phyloP scores from a whole-genome alignment of 92 coral and sea anemone genomes.

The Phenganax stokvisi region DNA sequence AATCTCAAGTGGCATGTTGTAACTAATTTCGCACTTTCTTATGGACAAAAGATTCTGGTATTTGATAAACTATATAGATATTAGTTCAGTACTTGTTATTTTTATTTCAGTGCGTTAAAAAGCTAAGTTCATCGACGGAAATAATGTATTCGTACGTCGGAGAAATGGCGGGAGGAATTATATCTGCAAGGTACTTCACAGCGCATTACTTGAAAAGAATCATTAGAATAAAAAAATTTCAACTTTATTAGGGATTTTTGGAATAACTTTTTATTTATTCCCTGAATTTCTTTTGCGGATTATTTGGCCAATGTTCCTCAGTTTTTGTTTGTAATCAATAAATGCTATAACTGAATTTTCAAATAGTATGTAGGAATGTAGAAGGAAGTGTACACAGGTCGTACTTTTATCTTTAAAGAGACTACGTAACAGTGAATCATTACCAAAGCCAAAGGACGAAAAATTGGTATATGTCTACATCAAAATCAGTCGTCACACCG shows the following conservation, averaged over 20 bases:
- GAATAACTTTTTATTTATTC: too few relatives aligned
- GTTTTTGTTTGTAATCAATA: too few relatives aligned
- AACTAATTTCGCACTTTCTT: too few relatives aligned
- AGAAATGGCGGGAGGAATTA: slow-evolving; percentile 79
- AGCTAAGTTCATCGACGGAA: slow-evolving; percentile 65
- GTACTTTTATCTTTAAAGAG: slow-evolving; percentile 50
- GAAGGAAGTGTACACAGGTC: background rate
- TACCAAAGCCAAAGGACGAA: slow-evolving; percentile 80
- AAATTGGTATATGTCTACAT: slow-evolving; percentile 53
- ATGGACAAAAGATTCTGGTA: too few relatives aligned
- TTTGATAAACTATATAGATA: too few relatives aligned
- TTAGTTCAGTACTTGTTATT: background rate
- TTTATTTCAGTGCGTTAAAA: slow-evolving; percentile 58
- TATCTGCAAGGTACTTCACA: slow-evolving; percentile 62
- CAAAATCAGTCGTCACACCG: slow-evolving; percentile 50
- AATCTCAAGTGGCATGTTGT: too few relatives aligned
- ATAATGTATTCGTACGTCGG: slow-evolving; percentile 66
- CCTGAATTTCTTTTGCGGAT: too few relatives aligned
- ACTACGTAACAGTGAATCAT: slow-evolving; percentile 84
- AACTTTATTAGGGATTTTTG: too few relatives aligned
- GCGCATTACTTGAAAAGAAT: background rate
- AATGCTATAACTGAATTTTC: background rate
- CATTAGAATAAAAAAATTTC: too few relatives aligned
- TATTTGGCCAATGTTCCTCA: too few relatives aligned
- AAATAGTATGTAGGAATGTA: background rate